Evolutionary conservation across 2,888 invertebrate species (phyloP).

Genomic region (Habroteleia sp.): DNA sequence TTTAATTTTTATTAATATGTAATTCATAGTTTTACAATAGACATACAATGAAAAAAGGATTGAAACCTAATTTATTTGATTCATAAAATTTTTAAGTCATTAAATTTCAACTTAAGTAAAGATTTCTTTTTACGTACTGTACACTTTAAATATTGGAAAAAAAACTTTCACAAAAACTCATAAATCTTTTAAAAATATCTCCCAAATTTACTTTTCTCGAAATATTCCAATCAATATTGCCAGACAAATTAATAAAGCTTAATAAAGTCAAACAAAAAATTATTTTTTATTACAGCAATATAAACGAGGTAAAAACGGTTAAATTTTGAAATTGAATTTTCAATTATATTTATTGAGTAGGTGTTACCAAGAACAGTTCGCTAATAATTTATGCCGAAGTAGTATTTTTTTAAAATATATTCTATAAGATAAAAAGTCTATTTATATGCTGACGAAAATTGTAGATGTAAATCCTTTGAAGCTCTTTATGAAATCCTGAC

Average conservation of each 20-base stretch:
- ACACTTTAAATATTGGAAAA: background rate
- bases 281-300: too few relatives aligned
- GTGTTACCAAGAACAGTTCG: too few relatives aligned
- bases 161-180: background rate
- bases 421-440: constrained; percentile 2
- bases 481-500: constrained; percentile 14
- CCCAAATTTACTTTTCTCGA: constrained; percentile 15
- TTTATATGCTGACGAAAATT: constrained; percentile 15
- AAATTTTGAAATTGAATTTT: constrained; percentile 11
- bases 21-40: background rate
- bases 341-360: background rate
- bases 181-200: constrained; percentile 19
- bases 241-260: too few relatives aligned
- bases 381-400: background rate
- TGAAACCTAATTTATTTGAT: too few relatives aligned
- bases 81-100: background rate
- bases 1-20: too few relatives aligned
- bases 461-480: constrained; percentile 15
- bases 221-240: too few relatives aligned
- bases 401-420: background rate
- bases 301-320: too few relatives aligned
- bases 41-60: too few relatives aligned
- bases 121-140: constrained; percentile 3
- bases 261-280: too few relatives aligned
- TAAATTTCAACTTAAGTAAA: constrained; percentile 16